Evolutionary conservation across 2,113 vertebrate species (phyloP), one percentile per base, ranked within the genome.

Genomic region (Gambusia holbrooki): DNA sequence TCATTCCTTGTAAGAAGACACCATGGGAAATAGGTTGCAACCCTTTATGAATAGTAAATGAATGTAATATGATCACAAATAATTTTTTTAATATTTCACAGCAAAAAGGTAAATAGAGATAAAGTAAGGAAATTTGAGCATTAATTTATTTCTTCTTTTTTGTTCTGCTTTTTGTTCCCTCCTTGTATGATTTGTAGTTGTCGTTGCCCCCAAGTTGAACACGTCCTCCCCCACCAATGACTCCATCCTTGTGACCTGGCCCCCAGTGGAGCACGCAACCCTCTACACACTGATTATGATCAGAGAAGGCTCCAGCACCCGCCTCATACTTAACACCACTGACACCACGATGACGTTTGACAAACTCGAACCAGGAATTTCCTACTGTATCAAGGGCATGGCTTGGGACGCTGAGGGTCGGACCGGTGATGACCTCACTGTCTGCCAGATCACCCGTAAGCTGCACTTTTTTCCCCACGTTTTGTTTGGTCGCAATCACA

Each of bases 361-460:
- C 35, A 77, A 62, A 79, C 92, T 98, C 8, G 91, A 96, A 19
- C 81, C 96, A 0, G 96, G 97, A 82, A 95, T 92, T 4, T 94
- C 88, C 3, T 98, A 97, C 85, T 96, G 93, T 28, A 95, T 98
- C 85, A 97, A 96, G 82, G 94, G 90, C 62, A 95, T 92, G 40
- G 96, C 96, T 0, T 96, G 95, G 96, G 96, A 96, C 72, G 65
- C 90, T 7, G 92, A 93, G 22, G 93, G 96, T 3, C 93, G 93
- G 58, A 92, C 93, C 11, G 97, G 97, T 72, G 96, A 98, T 66
- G 95, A 96, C 78, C 81, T 90, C 87, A 97, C 90, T 0, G 89
- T 93, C 71, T 95, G 92, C 81, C 96, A 98, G 93, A 96, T 96
- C 87, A 98, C 96, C 91, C 95, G 97, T 97, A 95, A 96, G 95